A percentile compares a stretch with the other conserved stretches of the same genome.
Conservation (phyloP, 2,113 vertebrate species). For the Mirounga angustirostris region DNA sequence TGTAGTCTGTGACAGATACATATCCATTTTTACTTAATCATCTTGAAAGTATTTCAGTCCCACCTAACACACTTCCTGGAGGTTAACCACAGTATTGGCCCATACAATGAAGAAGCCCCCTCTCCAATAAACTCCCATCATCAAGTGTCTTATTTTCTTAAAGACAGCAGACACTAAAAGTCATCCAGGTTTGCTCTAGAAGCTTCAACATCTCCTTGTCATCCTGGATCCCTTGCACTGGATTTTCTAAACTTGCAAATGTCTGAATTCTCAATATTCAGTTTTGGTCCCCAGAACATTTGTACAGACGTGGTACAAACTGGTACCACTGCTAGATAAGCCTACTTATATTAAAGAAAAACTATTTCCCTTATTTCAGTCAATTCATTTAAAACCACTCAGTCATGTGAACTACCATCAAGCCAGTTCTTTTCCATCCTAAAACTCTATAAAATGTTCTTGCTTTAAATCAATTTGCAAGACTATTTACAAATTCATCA, state of each 20-base stretch:
- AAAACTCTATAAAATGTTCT: not conserved
- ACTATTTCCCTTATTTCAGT: not conserved
- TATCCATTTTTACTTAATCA: not conserved
- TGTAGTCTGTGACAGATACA: not conserved
- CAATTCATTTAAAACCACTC: not conserved
- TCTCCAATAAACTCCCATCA: not conserved
- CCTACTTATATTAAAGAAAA: not conserved
- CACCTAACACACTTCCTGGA: not conserved
- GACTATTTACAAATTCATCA: too few species aligned
- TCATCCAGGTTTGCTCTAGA: not conserved
- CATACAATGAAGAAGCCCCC: not conserved
- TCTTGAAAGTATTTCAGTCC: not conserved
- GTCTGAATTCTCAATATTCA: not conserved
- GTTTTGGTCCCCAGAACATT: not conserved
- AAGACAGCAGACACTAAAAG: not conserved
- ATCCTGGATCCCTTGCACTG: not conserved
- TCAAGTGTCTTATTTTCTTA: not conserved
- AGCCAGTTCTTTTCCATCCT: not conserved
- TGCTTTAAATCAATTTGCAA: not conserved
- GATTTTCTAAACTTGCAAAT: not conserved
- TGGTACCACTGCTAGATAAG: not conserved
- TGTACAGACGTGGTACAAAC: not conserved
- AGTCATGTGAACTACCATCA: not conserved
- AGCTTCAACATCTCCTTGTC: not conserved
- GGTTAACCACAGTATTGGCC: not conserved